These are phyloP conservation scores for Koerneria pararmatus DNA, from an alignment of 2,888 invertebrate species.

Conservation along the genomic window DNA sequence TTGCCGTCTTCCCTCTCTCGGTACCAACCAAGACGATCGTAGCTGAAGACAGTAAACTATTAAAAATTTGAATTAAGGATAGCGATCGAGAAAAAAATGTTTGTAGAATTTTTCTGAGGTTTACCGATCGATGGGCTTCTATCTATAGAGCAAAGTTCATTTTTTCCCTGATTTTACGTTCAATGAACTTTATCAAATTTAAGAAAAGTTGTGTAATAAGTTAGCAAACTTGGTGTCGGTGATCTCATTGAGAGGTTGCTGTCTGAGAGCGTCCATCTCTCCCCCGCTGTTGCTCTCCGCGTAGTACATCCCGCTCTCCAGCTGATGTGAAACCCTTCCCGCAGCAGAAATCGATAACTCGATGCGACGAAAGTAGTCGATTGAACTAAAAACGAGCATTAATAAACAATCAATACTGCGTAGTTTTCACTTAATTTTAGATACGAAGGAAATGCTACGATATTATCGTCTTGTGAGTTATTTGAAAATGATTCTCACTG, in stretches of 20 bases:
- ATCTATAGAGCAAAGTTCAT: not conserved
- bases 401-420: not conserved
- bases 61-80: too few species aligned
- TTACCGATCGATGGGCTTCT: not conserved
- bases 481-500: constrained; percentile 22
- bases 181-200: constrained; percentile 5
- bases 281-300: constrained; percentile 43
- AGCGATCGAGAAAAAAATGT: not conserved
- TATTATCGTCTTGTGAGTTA: not conserved
- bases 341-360: constrained; percentile 49
- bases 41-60: constrained; percentile 37
- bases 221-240: constrained; percentile 51
- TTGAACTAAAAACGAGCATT: not conserved
- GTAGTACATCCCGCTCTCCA: constrained; percentile 57
- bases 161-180: not conserved
- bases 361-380: constrained; percentile 24
- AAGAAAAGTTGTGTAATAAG: not conserved
- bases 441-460: not conserved
- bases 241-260: constrained; percentile 52
- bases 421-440: not conserved
- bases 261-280: constrained; percentile 46
- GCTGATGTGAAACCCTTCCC: constrained; percentile 46
- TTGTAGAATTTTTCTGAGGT: not conserved
- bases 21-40: constrained; percentile 58
- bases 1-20: constrained; percentile 37